Evolutionary conservation across 2,797 vertebrate species (phyloP), one percentile per base, ranked within the genome.

Genomic region (Thamnophis elegans): DNA sequence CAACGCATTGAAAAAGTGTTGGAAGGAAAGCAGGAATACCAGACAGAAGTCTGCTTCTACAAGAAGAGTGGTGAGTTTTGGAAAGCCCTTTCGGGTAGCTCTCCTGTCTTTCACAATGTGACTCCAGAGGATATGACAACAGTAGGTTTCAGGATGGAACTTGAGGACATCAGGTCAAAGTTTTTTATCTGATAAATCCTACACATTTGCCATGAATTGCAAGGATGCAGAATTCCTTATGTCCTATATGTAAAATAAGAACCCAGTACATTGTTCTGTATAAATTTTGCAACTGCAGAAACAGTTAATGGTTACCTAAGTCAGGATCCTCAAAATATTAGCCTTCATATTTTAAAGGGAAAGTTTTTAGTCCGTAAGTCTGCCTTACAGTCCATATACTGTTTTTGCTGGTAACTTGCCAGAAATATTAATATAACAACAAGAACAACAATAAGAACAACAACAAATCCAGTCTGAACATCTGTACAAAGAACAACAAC

Each of bases 11-110:
- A 99, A 94, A 99, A 99, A 95, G 98, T 98, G 0, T 97, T 99
- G 97, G 98, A 99, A 87, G 98, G 98, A 85, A 98, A 98, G 91
- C 98, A 98, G 95, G 99, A 99, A 96, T 98, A 98, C 97, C 98
- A 99, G 93, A 96, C 98, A 0, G 98, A 99, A 93, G 98, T 99
- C 92, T 98, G 98, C 97, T 99, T 99, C 97, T 99, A 99, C 94
- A 98, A 97, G 95, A 99, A 99, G 95, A 98, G 98, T 10, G 99
- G 99, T 99, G 96, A 98, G 98, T 91, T 82, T 53, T 7, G 13
- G 55, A 25, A 32, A 16, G 68, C 14, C 13, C 25, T 26, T 88
- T 36, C 18, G 13, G 2, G 62, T n/a, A 22, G 12, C 8, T 13
- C 47, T 58, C 60, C 68, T 58, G 36, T 36, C 32, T 22, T 86